A percentile compares a stretch with the other conserved stretches of the same genome.
Evolutionary conservation across 2,113 vertebrate genomes (phyloP).

Genomic region (Dasyprocta punctata): DNA sequence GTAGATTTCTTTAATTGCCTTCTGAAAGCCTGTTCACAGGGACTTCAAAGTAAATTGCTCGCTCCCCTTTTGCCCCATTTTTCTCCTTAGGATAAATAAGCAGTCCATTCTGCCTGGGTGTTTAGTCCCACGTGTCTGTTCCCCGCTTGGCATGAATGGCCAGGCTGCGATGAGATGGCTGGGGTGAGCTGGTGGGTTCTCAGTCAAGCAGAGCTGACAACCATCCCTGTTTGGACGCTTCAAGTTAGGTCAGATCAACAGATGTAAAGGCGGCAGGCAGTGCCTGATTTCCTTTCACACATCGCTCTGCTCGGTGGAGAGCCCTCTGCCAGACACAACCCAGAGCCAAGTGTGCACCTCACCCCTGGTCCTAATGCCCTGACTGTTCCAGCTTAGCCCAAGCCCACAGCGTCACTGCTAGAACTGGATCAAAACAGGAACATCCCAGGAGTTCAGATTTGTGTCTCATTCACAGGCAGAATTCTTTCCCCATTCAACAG

Average conservation of each 20-base stretch:
- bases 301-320: conserved; percentile 80
- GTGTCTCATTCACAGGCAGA: conserved; percentile 54
- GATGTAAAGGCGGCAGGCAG: conserved; percentile 85
- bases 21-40: conserved; percentile 53
- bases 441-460: background rate
- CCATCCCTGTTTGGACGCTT: conserved; percentile 77
- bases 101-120: conserved; percentile 72
- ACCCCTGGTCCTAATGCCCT: conserved; percentile 90
- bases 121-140: conserved; percentile 52
- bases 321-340: conserved; percentile 86
- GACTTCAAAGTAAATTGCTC: conserved; percentile 44
- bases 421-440: conserved; percentile 67
- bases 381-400: conserved; percentile 81
- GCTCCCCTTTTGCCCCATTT: background rate
- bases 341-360: conserved; percentile 76
- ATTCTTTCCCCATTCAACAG: background rate
- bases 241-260: conserved; percentile 86
- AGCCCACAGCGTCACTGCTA: background rate
- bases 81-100: conserved; percentile 66
- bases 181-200: conserved; percentile 40
- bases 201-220: conserved; percentile 78
- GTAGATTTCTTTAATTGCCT: conserved; percentile 53
- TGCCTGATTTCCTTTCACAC: conserved; percentile 86
- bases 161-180: conserved; percentile 71
- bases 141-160: conserved; percentile 34